Conservation (phyloP, 2,113 vertebrate species). For the Hippoglossus stenolepis region DNA sequence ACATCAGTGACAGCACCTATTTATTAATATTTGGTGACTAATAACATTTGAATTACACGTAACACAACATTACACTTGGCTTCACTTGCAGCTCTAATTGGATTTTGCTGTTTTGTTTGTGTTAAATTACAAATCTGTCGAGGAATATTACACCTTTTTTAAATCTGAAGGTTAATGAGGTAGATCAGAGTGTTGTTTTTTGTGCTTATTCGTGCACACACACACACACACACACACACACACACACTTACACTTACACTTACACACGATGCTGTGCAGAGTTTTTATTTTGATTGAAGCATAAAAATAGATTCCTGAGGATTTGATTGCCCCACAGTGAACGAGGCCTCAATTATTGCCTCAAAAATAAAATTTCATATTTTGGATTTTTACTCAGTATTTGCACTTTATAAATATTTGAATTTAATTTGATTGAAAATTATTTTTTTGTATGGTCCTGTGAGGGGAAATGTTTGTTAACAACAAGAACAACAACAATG, state of each 20-base stretch:
- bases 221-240: slow-evolving; percentile 5
- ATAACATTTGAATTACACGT: slow-evolving; percentile 16
- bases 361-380: not conserved
- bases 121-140: not conserved
- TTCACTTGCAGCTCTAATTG: slow-evolving; percentile 16
- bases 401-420: not conserved
- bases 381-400: not conserved
- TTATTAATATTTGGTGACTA: slow-evolving; percentile 30
- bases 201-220: not conserved
- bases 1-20: not conserved
- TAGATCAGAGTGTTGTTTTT: not conserved
- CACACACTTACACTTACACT: not conserved
- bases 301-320: not conserved
- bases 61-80: not conserved
- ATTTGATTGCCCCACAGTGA: not conserved
- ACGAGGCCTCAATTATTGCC: not conserved
- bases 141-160: not conserved
- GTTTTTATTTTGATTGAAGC: not conserved
- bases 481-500: not conserved
- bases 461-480: not conserved
- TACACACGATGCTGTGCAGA: not conserved
- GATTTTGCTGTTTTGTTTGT: not conserved
- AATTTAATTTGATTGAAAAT: not conserved
- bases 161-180: not conserved
- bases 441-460: not conserved